Base-by-base conservation (phyloP, 2,888 invertebrate genomes). In the Archips xylosteana region DNA sequence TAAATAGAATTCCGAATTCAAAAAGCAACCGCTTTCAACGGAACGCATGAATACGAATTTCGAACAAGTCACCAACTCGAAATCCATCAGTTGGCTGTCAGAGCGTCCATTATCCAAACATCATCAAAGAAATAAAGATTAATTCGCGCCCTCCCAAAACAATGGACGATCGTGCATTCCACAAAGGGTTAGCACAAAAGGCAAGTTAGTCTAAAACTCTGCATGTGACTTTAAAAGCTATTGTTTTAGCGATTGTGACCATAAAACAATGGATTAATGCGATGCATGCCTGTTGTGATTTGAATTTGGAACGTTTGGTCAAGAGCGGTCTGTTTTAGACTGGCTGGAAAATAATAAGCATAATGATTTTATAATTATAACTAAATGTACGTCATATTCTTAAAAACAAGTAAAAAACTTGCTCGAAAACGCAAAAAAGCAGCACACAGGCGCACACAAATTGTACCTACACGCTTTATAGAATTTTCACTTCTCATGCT, bases 61-160 rank as follows among this genome's bases (percentile, higher is more conserved):
- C 34, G 65, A 74, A 73, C 73, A 73, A 74, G 74, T 74, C 74
- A 70, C 74, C 69, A 74, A 74, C 74, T 89, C 87, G 90, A 92
- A 92, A 91, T 92, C 89, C 90, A 85, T 80, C 80, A 82, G 75
- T 81, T 80, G 81, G 84, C 89, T 92, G 93, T 91, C 94, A 92
- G 79, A 13, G 78, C 76, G 76, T 69, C 86, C 88, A 93, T 92
- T 89, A 91, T 81, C 83, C 83, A 83, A 87, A 86, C 85, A 87
- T 88, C 82, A 92, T 92, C 92, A 92, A 93, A 94, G 92, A 91
- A 91, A 89, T 91, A 89, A 86, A 93, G 94, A 94, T 94, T 94
- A 94, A 94, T 94, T 92, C 87, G 85, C 89, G 88, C 89, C 88
- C 87, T 85, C 82, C 79, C 84, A 85, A 89, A 92, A 93, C 92